Evolutionary conservation across 2,113 vertebrate genomes (phyloP).

Genomic region (Actenoides lindsayi): DNA sequence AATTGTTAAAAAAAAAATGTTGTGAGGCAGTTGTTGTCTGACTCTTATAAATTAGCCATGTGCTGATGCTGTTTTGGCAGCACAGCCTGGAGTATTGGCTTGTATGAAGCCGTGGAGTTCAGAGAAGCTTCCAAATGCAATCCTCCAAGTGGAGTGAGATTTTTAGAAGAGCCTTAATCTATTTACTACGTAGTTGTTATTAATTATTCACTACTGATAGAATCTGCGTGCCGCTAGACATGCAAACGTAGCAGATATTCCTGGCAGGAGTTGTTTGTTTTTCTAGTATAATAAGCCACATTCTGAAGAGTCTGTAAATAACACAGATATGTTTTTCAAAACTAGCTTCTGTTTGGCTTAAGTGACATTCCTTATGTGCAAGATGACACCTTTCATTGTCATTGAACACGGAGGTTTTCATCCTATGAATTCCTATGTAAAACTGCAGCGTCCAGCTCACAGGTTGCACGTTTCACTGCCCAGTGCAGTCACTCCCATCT

Average conservation of each 20-base stretch:
- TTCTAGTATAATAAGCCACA: not conserved
- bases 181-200: not conserved
- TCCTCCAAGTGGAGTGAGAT: not conserved
- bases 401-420: not conserved
- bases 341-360: not conserved
- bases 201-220: not conserved
- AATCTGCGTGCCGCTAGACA: not conserved
- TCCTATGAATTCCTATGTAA: not conserved
- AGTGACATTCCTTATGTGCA: not conserved
- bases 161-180: not conserved
- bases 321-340: not conserved
- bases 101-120: not conserved
- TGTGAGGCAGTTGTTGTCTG: not conserved
- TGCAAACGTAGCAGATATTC: not conserved
- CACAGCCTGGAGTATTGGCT: not conserved
- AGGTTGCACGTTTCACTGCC: not conserved
- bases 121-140: not conserved
- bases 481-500: not conserved
- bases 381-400: not conserved
- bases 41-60: not conserved
- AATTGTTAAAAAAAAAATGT: not conserved
- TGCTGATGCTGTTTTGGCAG: not conserved
- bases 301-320: not conserved
- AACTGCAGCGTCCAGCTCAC: not conserved
- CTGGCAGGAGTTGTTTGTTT: not conserved